Conservation (phyloP, 2,797 vertebrate species). For the Chloroceryle amazona region DNA sequence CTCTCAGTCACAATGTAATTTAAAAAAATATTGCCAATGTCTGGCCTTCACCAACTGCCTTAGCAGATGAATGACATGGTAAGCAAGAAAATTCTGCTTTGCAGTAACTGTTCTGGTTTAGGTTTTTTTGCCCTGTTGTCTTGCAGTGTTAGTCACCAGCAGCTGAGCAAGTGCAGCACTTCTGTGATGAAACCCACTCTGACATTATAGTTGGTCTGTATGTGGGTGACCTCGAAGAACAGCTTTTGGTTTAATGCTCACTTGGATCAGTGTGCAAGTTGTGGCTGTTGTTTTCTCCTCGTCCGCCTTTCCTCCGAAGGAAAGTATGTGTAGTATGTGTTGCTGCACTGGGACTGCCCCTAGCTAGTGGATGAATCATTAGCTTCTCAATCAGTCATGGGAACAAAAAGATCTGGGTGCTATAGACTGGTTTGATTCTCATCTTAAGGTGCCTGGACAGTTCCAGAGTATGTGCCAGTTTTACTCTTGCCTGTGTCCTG, state of each 20-base stretch:
- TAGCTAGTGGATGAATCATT: background rate
- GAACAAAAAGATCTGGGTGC: background rate
- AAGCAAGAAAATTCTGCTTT: background rate
- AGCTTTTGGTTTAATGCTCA: background rate
- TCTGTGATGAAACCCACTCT: background rate
- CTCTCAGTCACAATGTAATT: background rate
- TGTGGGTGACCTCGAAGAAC: background rate
- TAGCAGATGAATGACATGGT: background rate
- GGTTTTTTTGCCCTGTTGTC: background rate
- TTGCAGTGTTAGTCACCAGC: background rate
- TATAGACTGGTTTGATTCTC: background rate
- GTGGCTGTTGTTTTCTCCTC: background rate
- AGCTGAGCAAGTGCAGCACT: background rate
- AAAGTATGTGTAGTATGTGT: too few species aligned
- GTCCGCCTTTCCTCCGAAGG: background rate
- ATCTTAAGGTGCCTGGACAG: background rate
- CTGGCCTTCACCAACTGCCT: background rate
- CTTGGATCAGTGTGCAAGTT: background rate
- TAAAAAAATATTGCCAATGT: background rate
- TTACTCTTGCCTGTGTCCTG: background rate
- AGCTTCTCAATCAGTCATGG: background rate
- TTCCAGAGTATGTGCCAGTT: background rate
- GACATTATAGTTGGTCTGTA: background rate
- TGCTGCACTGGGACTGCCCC: background rate
- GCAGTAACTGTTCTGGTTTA: background rate